Percentiles rank a stretch among this genome's conserved stretches.
These are phyloP conservation scores for Kryptopterus vitreolus DNA, from an alignment of 2,797 vertebrate genomes.

Conservation along the genomic window DNA sequence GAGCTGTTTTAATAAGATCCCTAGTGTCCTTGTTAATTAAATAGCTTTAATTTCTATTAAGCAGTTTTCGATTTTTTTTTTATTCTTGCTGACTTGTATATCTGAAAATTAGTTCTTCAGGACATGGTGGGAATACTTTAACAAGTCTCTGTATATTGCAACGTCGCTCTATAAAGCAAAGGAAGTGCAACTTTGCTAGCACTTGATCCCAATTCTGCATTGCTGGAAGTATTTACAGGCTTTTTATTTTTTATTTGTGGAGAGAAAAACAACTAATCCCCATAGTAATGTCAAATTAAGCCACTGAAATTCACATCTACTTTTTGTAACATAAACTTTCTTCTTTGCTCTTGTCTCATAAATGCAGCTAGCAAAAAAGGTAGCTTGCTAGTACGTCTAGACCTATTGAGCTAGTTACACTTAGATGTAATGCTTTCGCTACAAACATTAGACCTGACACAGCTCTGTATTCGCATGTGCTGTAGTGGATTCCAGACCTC, in stretches of 20 bases:
- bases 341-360: neutral
- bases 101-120: neutral
- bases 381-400: neutral
- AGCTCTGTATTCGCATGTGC: too few relatives aligned
- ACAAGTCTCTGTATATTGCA: neutral
- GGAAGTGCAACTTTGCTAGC: neutral
- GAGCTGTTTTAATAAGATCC: too few relatives aligned
- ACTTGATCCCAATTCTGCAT: neutral
- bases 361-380: neutral
- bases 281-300: neutral
- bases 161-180: neutral
- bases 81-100: neutral
- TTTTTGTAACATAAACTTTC: neutral
- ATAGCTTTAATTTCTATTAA: neutral
- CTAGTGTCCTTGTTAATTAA: too few relatives aligned
- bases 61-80: neutral
- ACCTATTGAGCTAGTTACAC: too few relatives aligned
- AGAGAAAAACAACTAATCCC: neutral
- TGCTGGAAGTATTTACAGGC: neutral
- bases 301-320: neutral
- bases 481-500: too few relatives aligned
- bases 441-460: too few relatives aligned
- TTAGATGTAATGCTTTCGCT: too few relatives aligned
- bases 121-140: neutral
- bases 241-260: too few relatives aligned